These are phyloP conservation scores for Spialia ferax DNA, from an alignment of 2,888 invertebrate species.

Conservation along the genomic window DNA sequence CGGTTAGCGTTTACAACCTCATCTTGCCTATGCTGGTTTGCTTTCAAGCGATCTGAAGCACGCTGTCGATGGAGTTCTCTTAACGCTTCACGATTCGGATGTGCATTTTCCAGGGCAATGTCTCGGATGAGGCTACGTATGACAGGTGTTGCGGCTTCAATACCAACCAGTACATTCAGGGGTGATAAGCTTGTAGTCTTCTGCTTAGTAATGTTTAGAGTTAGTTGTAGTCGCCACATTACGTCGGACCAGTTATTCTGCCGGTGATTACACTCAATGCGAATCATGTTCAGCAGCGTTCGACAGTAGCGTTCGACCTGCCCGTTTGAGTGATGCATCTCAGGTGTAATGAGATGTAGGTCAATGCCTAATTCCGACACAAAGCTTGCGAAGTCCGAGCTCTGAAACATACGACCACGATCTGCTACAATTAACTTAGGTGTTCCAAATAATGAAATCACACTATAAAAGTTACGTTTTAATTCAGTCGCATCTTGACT, in stretches of 20 bases:
- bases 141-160: too few relatives aligned
- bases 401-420: too few relatives aligned
- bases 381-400: too few relatives aligned
- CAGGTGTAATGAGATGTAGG: background rate
- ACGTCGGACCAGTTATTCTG: background rate
- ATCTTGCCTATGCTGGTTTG: background rate
- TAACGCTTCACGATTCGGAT: too few relatives aligned
- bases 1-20: background rate
- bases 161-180: background rate
- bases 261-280: background rate
- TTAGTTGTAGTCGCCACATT: background rate
- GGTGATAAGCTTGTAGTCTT: background rate
- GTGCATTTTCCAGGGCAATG: too few relatives aligned
- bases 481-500: too few relatives aligned
- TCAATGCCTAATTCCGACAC: too few relatives aligned
- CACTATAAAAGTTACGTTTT: too few relatives aligned
- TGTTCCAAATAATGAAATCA: too few relatives aligned
- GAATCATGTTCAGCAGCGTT: background rate
- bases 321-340: background rate
- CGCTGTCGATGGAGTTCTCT: background rate
- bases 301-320: background rate
- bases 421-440: too few relatives aligned
- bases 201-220: background rate
- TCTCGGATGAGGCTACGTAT: too few relatives aligned
- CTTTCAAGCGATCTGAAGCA: background rate